Evolutionary conservation across 2,888 invertebrate species (phyloP).

Genomic region (Patella pellucida): DNA sequence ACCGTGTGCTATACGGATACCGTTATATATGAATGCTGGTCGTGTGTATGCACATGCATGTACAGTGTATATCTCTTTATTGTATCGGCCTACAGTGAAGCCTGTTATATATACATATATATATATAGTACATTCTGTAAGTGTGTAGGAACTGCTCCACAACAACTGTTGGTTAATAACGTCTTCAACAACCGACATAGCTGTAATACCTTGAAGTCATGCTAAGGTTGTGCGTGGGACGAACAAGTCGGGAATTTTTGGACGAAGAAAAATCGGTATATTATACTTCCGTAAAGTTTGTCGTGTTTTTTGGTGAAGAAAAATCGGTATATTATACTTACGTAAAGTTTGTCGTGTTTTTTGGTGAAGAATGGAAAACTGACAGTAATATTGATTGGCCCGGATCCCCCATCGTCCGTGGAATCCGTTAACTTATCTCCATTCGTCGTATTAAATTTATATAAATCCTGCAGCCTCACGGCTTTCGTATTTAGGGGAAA

Average conservation of each 20-base stretch:
- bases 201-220: neutral
- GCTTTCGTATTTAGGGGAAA: slow-evolving; percentile 19
- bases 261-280: neutral
- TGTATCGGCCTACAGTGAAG: too few relatives aligned
- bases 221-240: neutral
- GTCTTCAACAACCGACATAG: too few relatives aligned
- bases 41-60: too few relatives aligned
- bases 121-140: too few relatives aligned
- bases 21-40: too few relatives aligned
- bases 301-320: slow-evolving; percentile 41
- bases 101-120: too few relatives aligned
- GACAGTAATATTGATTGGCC: slow-evolving; percentile 34
- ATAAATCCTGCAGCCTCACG: slow-evolving; percentile 33
- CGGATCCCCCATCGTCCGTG: slow-evolving; percentile 46
- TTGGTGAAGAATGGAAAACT: slow-evolving; percentile 43
- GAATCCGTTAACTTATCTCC: slow-evolving; percentile 34
- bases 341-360: slow-evolving; percentile 40
- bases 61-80: too few relatives aligned
- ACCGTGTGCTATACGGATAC: too few relatives aligned
- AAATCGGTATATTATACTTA: too few relatives aligned
- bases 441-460: slow-evolving; percentile 31
- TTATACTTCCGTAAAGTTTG: slow-evolving; percentile 49
- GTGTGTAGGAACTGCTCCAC: too few relatives aligned
- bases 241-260: neutral
- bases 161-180: too few relatives aligned